Percentiles rank a stretch among this genome's conserved stretches.
These are phyloP conservation scores for Neolamprologus tretocephalus DNA, from an alignment of 2,113 vertebrate species.

Conservation along the genomic window DNA sequence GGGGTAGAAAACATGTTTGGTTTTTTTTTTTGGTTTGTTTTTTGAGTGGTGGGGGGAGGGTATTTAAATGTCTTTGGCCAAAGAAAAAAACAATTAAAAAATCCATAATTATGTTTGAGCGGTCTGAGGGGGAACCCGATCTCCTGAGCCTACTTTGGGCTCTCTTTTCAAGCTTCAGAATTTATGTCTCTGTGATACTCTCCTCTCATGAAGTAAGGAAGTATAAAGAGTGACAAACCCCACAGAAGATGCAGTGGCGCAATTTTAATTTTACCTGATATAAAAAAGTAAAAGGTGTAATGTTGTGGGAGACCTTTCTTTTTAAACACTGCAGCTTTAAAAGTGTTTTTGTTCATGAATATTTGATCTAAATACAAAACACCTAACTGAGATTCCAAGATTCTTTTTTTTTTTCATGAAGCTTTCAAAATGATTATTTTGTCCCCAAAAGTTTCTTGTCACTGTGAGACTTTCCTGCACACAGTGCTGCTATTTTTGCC, in stretches of 20 bases:
- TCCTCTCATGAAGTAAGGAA: background rate
- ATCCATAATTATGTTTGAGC: background rate
- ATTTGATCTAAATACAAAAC: background rate
- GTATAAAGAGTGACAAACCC: background rate
- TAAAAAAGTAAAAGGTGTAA: background rate
- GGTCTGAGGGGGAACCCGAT: background rate
- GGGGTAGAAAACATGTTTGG: background rate
- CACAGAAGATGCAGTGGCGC: background rate
- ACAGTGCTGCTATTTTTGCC: background rate
- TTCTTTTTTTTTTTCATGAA: background rate
- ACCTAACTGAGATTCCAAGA: background rate
- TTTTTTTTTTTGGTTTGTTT: background rate
- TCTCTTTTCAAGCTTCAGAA: background rate
- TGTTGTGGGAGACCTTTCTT: background rate
- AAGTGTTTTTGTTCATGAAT: accelerated
- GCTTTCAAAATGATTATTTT: background rate
- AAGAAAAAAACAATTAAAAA: background rate
- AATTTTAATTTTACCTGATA: background rate
- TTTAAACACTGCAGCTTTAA: background rate
- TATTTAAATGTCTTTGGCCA: background rate
- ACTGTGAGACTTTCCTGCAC: background rate
- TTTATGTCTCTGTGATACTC: background rate
- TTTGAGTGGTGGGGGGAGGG: background rate
- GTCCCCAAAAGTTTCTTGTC: background rate
- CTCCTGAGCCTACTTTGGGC: background rate